phyloP scores from a whole-genome alignment of 2,888 invertebrate genomes.

The Phytoseiulus persimilis region DNA sequence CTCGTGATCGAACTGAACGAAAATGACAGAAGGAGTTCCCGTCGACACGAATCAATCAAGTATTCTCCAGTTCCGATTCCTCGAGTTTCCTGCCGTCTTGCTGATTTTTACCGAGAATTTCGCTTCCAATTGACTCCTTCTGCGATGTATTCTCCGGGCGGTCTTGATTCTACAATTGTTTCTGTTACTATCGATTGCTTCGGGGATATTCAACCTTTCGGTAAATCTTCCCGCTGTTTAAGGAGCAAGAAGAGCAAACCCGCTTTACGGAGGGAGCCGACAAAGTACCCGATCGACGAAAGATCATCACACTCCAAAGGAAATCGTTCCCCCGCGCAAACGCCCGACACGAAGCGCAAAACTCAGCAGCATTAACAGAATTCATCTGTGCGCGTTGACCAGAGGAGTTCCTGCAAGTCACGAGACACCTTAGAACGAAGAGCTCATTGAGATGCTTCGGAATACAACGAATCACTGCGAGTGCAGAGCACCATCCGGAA shows the following conservation, averaged over 20 bases:
- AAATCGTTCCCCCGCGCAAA: neutral
- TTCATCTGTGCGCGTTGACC: neutral
- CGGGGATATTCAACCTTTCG: too few species aligned
- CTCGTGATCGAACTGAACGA: too few species aligned
- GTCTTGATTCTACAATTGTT: too few species aligned
- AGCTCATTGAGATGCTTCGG: neutral
- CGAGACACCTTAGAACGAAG: neutral
- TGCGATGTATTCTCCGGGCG: too few species aligned
- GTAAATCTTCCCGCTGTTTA: neutral
- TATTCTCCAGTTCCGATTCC: too few species aligned
- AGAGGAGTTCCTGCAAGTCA: too few species aligned
- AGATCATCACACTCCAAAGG: neutral
- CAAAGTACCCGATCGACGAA: constrained; percentile 29
- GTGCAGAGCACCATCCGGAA: neutral
- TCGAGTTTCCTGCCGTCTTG: too few species aligned
- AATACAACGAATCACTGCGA: neutral
- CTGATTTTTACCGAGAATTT: too few species aligned
- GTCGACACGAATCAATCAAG: too few species aligned
- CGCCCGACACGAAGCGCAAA: neutral
- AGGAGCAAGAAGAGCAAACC: neutral
- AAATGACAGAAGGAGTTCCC: too few species aligned
- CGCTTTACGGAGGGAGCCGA: constrained; percentile 14
- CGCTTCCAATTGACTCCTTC: too few species aligned
- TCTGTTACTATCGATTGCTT: too few species aligned
- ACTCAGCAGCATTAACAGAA: neutral